Conservation (phyloP, 1,140 invertebrate species). For the Bombus pyrosoma region DNA sequence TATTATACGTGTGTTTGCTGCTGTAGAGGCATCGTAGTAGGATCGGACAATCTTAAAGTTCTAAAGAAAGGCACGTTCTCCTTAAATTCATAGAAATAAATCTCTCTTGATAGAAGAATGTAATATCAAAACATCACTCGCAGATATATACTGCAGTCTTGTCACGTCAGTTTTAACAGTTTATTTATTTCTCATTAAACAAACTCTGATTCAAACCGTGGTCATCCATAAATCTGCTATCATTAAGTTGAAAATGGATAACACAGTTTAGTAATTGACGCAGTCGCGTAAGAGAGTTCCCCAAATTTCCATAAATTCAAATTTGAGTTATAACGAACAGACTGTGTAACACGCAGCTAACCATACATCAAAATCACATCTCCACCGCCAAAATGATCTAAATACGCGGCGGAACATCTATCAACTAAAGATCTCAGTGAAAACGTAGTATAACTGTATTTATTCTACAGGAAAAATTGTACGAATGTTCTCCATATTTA, state of each 20-base stretch:
- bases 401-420: background rate
- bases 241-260: background rate
- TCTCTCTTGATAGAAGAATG: background rate
- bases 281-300: background rate
- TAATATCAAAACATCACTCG: background rate
- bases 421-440: background rate
- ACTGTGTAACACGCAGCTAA: background rate
- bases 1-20: too few species aligned
- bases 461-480: background rate
- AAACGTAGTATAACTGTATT: background rate
- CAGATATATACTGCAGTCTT: background rate
- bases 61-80: background rate
- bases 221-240: background rate
- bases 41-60: background rate
- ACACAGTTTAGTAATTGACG: background rate
- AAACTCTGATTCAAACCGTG: background rate
- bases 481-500: background rate
- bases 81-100: background rate
- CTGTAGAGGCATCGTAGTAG: too few species aligned
- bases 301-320: background rate
- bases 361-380: background rate
- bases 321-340: background rate
- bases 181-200: background rate
- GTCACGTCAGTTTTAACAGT: background rate
- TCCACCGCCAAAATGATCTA: background rate